Percentiles rank a stretch among this genome's conserved stretches.
Evolutionary conservation across 30 jellyfish, hydroid and myxozoan species (phyloP).

Genomic region (Catostylus mosaicus): DNA sequence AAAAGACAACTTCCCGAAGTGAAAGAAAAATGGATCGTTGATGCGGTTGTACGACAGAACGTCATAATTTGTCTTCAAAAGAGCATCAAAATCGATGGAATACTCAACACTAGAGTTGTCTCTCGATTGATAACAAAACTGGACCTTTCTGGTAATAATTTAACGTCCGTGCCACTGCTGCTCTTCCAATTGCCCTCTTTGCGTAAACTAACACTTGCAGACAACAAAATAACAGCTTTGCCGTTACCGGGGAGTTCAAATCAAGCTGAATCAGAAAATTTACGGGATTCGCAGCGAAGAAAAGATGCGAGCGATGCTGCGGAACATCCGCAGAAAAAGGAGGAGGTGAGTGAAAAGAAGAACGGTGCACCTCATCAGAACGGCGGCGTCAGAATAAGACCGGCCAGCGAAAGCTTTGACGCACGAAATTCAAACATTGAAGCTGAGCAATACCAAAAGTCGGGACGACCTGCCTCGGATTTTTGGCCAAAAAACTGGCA

Average conservation of each 20-base stretch:
- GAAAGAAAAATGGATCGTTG: slow-evolving; percentile 73
- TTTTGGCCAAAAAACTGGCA: neutral
- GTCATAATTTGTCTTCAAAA: neutral
- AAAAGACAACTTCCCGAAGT: slow-evolving; percentile 52
- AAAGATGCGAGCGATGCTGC: neutral
- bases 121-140: slow-evolving; percentile 61
- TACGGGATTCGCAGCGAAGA: neutral
- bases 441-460: neutral
- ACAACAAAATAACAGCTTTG: slow-evolving; percentile 32
- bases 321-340: neutral
- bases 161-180: slow-evolving; percentile 63
- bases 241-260: neutral
- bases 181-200: slow-evolving; percentile 82
- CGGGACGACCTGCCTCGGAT: slow-evolving; percentile 17
- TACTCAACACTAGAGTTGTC: neutral
- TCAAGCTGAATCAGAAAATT: neutral
- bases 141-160: slow-evolving; percentile 66
- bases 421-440: neutral
- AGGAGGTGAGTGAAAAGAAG: neutral
- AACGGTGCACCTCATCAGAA: neutral
- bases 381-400: neutral
- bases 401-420: neutral
- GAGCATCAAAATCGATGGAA: neutral
- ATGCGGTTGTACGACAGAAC: slow-evolving; percentile 54
- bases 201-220: slow-evolving; percentile 73